Evolutionary conservation across 2,113 vertebrate species (phyloP).

Genomic region (Eclectus roratus): DNA sequence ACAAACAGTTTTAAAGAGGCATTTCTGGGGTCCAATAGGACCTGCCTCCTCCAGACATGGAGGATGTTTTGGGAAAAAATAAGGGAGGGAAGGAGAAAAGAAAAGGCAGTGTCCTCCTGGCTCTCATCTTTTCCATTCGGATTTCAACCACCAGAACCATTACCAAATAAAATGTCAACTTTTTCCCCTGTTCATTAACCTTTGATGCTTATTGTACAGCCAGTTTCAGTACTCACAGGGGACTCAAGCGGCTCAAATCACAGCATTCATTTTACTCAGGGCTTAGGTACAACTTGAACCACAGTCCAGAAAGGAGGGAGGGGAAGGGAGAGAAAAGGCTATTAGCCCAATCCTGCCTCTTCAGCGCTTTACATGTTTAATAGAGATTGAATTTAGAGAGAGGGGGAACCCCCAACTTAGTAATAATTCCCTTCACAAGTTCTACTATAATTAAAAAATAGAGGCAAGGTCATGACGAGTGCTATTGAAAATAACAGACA

Average conservation of each 20-base stretch:
- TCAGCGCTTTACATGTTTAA: slow-evolving; percentile 58
- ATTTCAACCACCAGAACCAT: slow-evolving; percentile 24
- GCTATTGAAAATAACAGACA: slow-evolving; percentile 61
- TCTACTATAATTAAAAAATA: slow-evolving; percentile 67
- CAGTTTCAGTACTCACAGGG: slow-evolving; percentile 34
- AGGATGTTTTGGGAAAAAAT: not conserved
- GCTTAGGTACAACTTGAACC: slow-evolving; percentile 16
- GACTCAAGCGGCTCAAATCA: slow-evolving; percentile 29
- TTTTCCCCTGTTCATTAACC: slow-evolving; percentile 61
- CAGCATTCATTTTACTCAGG: slow-evolving; percentile 35
- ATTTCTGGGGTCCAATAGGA: not conserved
- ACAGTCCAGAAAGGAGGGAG: not conserved
- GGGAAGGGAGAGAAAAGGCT: not conserved
- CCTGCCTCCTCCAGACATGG: not conserved
- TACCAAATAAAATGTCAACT: slow-evolving; percentile 61
- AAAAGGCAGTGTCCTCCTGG: not conserved
- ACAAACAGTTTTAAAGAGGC: not conserved
- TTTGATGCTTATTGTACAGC: slow-evolving; percentile 59
- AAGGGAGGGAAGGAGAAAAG: not conserved
- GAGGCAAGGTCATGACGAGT: slow-evolving; percentile 54
- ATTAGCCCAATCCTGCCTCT: slow-evolving; percentile 58
- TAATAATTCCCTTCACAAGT: slow-evolving; percentile 66
- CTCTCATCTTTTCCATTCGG: not conserved
- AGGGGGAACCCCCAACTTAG: slow-evolving; percentile 51
- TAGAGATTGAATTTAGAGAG: slow-evolving; percentile 61